phyloP scores from a whole-genome alignment of 2,888 invertebrate genomes.

The Lampropteryx suffumata region DNA sequence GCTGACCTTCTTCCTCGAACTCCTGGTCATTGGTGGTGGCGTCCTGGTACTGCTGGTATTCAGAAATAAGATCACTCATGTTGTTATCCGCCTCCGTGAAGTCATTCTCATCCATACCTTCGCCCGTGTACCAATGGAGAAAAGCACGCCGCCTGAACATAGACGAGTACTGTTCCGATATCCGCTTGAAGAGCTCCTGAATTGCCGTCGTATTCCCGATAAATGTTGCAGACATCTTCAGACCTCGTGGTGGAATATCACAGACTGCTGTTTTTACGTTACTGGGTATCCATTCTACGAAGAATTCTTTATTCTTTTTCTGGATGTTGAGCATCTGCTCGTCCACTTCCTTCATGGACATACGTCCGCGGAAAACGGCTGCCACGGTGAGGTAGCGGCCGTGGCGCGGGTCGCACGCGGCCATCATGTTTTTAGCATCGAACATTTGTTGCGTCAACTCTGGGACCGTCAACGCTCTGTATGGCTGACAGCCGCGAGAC shows the following conservation, averaged over 20 bases:
- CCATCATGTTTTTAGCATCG: constrained; percentile 98
- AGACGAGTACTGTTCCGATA: constrained; percentile 91
- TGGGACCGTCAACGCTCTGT: constrained; percentile 92
- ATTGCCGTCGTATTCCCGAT: constrained; percentile 93
- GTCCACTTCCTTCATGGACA: constrained; percentile 96
- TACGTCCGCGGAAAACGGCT: constrained; percentile 92
- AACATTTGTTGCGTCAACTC: constrained; percentile 95
- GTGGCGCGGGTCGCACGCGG: constrained; percentile 94
- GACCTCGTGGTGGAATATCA: constrained; percentile 87
- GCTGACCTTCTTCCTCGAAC: constrained; percentile 82
- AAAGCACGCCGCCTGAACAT: constrained; percentile 98
- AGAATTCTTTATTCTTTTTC: constrained; percentile 88
- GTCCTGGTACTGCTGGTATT: constrained; percentile 96
- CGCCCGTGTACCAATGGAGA: constrained; percentile 97
- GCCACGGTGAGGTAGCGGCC: constrained; percentile 95
- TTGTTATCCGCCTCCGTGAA: constrained; percentile 97
- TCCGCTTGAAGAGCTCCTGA: constrained; percentile 93
- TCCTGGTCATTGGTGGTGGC: constrained; percentile 92
- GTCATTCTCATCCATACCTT: constrained; percentile 98
- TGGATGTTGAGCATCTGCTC: constrained; percentile 91
- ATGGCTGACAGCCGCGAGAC: constrained; percentile 91
- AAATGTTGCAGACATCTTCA: constrained; percentile 94
- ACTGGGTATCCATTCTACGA: constrained; percentile 91
- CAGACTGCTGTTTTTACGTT: constrained; percentile 92
- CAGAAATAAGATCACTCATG: constrained; percentile 93